phyloP scores from a whole-genome alignment of 1,140 invertebrate species.

The Sycobia sp. region DNA sequence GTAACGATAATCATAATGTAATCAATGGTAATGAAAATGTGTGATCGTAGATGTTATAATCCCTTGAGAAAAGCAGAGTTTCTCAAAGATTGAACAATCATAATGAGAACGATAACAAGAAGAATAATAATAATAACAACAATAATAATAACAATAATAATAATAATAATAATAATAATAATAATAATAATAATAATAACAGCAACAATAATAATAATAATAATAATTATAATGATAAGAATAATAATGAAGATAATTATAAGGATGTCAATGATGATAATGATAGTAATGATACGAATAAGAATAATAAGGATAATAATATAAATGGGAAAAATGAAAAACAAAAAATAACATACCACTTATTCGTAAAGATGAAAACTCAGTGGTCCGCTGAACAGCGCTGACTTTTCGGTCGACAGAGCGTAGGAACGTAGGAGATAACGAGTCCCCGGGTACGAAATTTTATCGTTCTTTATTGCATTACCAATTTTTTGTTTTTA shows the following conservation, averaged over 20 bases:
- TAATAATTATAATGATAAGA: too few species aligned
- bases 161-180: conserved; percentile 37
- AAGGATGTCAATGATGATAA: conserved; percentile 7
- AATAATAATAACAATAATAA: conserved; percentile 46
- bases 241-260: conserved; percentile 33
- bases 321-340: conserved; percentile 54
- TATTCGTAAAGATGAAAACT: conserved; percentile 60
- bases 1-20: too few species aligned
- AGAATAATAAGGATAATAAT: conserved; percentile 37
- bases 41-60: too few species aligned
- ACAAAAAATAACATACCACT: conserved; percentile 60
- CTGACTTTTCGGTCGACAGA: conserved; percentile 17
- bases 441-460: too few species aligned
- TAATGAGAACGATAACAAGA: too few species aligned
- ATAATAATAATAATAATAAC: conserved; percentile 21
- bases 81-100: too few species aligned
- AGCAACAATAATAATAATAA: conserved; percentile 23
- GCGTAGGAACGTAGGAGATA: conserved; percentile 16
- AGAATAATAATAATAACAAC: conserved; percentile 47
- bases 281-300: conserved; percentile 33
- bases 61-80: too few species aligned
- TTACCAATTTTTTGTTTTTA: too few species aligned
- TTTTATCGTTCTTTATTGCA: too few species aligned
- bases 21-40: too few species aligned
- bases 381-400: conserved; percentile 40